Base-by-base conservation (phyloP, 2,888 invertebrate species). In the Cremastobaeus sp. region DNA sequence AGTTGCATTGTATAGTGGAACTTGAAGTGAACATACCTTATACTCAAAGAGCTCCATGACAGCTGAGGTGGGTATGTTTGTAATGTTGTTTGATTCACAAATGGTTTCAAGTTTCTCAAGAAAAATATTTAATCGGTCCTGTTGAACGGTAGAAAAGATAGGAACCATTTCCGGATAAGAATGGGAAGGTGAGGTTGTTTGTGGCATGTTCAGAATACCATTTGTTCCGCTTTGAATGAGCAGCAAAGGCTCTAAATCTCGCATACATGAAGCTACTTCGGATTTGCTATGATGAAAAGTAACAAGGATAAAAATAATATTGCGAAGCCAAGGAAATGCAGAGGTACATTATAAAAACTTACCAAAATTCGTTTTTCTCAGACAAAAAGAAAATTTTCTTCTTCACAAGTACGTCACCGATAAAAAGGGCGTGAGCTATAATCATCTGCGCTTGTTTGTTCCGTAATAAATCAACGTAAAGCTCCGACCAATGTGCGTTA, bases 21-120 rank as follows among this genome's bases (percentile, higher is more conserved):
- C 8, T 25, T 5, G 25, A 25, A 3, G 8, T 8, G 8, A 25
- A 25, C 15, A 30, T 80, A 85, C 86, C 79, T 93, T 93, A 83
- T 92, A 93, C 14, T 93, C 92, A 64, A 93, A 93, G 71, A 93
- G 81, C 83, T 93, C 93, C 91, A 93, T 93, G 2, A 93, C 91
- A 43, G 92, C 91, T 0, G 92, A 92, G 0, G 92, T 92, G 0
- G 92, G 89, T 54, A 92, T 88, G 77, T 92, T 91, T 0, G 87
- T 84, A 43, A 91, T 87, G 88, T 90, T 88, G 76, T 91, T 90
- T 3, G 89, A 85, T 0, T 89, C 81, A 6, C 90, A 85, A 0
- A 89, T 89, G 8, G 89, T 88, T 25, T 87, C 81, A 0, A 91
- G 85, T 39, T 85, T 87, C 0, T 83, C 83, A 0, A 92, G 85